Percentiles rank a stretch among this genome's conserved stretches.
Evolutionary conservation across 2,797 vertebrate species (phyloP).

Genomic region (Onychomys leucogaster): DNA sequence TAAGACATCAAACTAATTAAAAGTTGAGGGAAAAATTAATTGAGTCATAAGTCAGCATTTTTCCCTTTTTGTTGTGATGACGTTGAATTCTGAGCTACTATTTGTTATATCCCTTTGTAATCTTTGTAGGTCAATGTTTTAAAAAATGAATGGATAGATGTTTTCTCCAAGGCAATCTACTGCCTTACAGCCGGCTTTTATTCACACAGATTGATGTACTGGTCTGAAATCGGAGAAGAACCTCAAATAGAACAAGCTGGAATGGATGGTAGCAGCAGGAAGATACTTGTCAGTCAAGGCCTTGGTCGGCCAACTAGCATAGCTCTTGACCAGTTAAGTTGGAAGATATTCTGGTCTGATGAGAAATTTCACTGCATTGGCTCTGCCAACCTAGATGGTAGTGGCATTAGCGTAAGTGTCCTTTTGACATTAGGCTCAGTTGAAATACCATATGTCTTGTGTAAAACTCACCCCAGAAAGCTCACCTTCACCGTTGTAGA

Average conservation of each 20-base stretch:
- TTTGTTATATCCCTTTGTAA: neutral
- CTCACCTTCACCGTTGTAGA: constrained; percentile 81
- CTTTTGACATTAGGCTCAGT: neutral
- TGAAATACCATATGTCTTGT: neutral
- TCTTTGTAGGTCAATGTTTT: neutral
- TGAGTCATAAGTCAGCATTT: neutral
- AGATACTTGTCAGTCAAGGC: constrained; percentile 87
- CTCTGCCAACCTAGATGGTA: constrained; percentile 92
- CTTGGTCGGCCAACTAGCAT: constrained; percentile 94
- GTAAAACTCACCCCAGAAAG: neutral
- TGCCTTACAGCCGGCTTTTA: constrained; percentile 15
- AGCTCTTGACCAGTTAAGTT: constrained; percentile 90
- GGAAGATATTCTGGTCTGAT: constrained; percentile 95
- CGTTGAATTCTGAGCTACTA: neutral
- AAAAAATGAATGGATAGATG: neutral
- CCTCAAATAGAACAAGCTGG: constrained; percentile 91
- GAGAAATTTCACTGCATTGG: constrained; percentile 93
- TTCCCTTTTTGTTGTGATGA: neutral
- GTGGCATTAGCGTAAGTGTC: constrained; percentile 88
- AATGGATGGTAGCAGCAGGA: constrained; percentile 94
- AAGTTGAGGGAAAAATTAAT: neutral
- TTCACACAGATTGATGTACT: constrained; percentile 92
- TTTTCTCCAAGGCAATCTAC: neutral
- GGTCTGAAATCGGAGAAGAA: constrained; percentile 93
- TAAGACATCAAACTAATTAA: neutral